A percentile compares a stretch with the other conserved stretches of the same genome.
These are phyloP conservation scores for Phasianus colchicus DNA, from an alignment of 2,113 vertebrate genomes.

Conservation along the genomic window DNA sequence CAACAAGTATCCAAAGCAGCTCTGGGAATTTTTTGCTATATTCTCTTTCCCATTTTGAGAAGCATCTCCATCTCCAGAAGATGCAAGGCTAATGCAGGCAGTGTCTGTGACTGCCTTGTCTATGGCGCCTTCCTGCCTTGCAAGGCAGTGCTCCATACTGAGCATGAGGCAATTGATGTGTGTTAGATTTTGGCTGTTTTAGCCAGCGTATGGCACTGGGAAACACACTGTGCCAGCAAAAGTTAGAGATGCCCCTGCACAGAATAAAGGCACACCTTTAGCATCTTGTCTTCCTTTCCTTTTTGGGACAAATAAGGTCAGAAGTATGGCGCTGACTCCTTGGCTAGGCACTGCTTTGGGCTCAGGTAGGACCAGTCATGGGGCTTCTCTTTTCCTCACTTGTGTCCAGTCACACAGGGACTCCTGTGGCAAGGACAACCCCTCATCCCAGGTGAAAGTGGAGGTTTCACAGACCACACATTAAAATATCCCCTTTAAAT, in stretches of 20 bases:
- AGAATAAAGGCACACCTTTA: neutral
- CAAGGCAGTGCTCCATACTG: neutral
- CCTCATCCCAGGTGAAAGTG: neutral
- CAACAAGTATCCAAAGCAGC: neutral
- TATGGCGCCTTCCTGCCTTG: neutral
- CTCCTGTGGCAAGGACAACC: neutral
- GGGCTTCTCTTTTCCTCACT: neutral
- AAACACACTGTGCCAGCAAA: fast-evolving
- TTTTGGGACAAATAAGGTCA: neutral
- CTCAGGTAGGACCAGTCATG: neutral
- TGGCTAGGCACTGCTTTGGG: neutral
- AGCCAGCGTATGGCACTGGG: neutral
- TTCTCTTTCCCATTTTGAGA: neutral
- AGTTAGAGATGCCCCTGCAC: neutral
- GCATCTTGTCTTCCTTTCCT: neutral
- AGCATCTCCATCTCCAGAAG: neutral
- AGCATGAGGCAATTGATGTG: neutral
- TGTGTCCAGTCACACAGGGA: fast-evolving
- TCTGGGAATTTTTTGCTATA: neutral
- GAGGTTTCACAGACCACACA: neutral
- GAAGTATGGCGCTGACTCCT: neutral
- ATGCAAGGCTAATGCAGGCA: neutral
- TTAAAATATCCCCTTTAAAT: neutral
- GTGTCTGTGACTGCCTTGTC: neutral
- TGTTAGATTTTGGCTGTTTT: neutral